These are phyloP conservation scores for Agrochola lychnidis DNA, from an alignment of 2,888 invertebrate genomes.

Conservation along the genomic window DNA sequence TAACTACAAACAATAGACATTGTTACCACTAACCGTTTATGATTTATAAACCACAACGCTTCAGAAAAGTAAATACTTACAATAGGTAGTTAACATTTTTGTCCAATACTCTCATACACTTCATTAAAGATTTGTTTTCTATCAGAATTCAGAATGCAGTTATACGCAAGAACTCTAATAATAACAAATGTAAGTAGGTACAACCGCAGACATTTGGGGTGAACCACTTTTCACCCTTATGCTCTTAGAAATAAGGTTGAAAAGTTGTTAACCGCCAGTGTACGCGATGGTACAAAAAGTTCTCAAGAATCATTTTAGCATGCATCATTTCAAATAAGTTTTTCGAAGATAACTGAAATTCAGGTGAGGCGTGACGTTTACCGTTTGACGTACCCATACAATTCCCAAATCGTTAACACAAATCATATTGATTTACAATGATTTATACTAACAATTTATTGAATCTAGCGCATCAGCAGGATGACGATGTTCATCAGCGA, in stretches of 20 bases:
- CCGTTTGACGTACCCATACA: neutral
- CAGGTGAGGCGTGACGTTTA: neutral
- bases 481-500: neutral
- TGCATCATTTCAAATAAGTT: neutral
- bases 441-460: neutral
- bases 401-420: neutral
- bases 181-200: neutral
- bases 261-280: too few relatives aligned
- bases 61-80: neutral
- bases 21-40: neutral
- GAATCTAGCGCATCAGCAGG: neutral
- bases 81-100: neutral
- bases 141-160: neutral
- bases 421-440: neutral
- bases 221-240: too few relatives aligned
- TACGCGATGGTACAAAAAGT: neutral
- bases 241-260: too few relatives aligned
- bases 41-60: neutral
- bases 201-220: too few relatives aligned
- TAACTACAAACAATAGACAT: slow-evolving; percentile 11
- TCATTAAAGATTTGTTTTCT: neutral
- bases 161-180: neutral
- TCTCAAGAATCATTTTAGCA: neutral
- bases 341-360: neutral
- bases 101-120: neutral